These are phyloP conservation scores for Pheosia tremula DNA, from an alignment of 2,888 invertebrate genomes.

Conservation along the genomic window DNA sequence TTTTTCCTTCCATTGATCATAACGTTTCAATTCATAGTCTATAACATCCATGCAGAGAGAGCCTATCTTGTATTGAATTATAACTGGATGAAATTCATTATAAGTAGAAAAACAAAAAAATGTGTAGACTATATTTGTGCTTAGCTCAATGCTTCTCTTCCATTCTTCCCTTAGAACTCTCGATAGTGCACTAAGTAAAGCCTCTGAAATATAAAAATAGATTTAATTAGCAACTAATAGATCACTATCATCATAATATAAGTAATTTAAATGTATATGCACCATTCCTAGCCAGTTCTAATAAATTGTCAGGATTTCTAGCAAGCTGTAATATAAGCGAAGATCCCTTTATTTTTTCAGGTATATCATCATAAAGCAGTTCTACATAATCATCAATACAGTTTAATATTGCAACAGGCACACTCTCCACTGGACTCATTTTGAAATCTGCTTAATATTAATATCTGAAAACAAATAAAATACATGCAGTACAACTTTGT, in stretches of 20 bases:
- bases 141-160: conserved; percentile 97
- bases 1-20: conserved; percentile 95
- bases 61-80: conserved; percentile 98
- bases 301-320: conserved; percentile 96
- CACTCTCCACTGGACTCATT: conserved; percentile 85
- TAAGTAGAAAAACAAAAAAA: conserved; percentile 99
- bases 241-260: conserved; percentile 2
- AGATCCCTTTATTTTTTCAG: conserved; percentile 96
- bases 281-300: conserved; percentile 97
- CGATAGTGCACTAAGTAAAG: conserved; percentile 96
- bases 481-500: too few species aligned
- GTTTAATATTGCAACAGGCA: conserved; percentile 87
- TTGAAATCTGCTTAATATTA: conserved; percentile 6
- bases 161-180: conserved; percentile 98
- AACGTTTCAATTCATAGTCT: conserved; percentile 96
- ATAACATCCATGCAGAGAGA: conserved; percentile 98
- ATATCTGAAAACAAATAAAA: background rate
- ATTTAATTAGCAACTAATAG: conserved; percentile 8
- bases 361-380: conserved; percentile 96
- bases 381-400: conserved; percentile 97
- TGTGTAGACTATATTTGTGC: conserved; percentile 97
- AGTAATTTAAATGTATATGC: conserved; percentile 5
- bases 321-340: conserved; percentile 96
- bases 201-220: conserved; percentile 85
- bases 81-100: conserved; percentile 96